Evolutionary conservation across 1,140 invertebrate species (phyloP).

Genomic region (Rhynchophorus ferrugineus): DNA sequence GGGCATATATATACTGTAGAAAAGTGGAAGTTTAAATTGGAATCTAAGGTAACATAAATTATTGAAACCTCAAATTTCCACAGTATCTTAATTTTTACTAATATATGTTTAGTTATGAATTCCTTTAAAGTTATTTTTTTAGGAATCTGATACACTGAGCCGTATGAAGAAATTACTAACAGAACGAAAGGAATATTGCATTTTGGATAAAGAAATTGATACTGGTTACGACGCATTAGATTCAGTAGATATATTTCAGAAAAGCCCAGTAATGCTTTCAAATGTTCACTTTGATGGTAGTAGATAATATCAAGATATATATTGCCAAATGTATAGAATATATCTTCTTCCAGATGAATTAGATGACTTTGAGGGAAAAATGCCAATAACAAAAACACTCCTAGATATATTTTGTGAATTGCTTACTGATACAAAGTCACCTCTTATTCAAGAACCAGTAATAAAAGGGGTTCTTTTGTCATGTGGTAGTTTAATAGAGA

Average conservation of each 20-base stretch:
- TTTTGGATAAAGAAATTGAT: slow-evolving; percentile 32
- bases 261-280: slow-evolving; percentile 15
- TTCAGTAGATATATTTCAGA: slow-evolving; percentile 29
- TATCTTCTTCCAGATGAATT: slow-evolving; percentile 34
- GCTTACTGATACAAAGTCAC: slow-evolving; percentile 31
- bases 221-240: slow-evolving; percentile 39
- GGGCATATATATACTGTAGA: slow-evolving; percentile 23
- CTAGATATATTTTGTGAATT: slow-evolving; percentile 36
- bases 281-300: slow-evolving; percentile 28
- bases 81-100: not conserved
- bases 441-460: slow-evolving; percentile 34
- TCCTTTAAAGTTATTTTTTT: slow-evolving; percentile 3
- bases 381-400: slow-evolving; percentile 34
- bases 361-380: slow-evolving; percentile 35
- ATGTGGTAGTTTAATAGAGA: slow-evolving; percentile 30
- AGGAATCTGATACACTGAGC: slow-evolving; percentile 27
- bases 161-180: slow-evolving; percentile 33
- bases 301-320: not conserved
- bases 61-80: too few relatives aligned
- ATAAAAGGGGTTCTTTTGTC: slow-evolving; percentile 34
- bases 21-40: slow-evolving; percentile 24
- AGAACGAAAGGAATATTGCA: slow-evolving; percentile 38
- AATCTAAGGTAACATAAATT: slow-evolving; percentile 22
- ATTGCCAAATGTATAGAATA: not conserved
- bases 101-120: not conserved